phyloP scores from a whole-genome alignment of 2,888 invertebrate species.

The Myopa testacea region DNA sequence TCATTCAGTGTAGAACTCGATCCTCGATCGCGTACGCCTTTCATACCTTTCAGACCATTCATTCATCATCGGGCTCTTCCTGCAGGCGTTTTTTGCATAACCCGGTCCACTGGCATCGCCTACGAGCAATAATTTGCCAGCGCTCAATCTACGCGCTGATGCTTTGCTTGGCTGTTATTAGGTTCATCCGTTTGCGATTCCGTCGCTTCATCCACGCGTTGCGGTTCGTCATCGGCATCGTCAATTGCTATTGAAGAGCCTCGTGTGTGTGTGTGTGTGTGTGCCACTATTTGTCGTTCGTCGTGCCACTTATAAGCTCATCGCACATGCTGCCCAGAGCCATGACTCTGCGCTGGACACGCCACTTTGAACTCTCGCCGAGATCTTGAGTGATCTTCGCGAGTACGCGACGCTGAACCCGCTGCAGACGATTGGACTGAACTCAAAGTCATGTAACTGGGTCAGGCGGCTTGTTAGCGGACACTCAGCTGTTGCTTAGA shows the following conservation, averaged over 20 bases:
- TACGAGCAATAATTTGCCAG: constrained; percentile 29
- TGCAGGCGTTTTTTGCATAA: not conserved
- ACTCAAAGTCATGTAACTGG: constrained; percentile 20
- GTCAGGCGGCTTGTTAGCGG: constrained; percentile 22
- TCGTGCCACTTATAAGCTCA: not conserved
- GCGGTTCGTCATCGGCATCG: not conserved
- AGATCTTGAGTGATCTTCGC: constrained; percentile 19
- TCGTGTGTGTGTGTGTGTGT: not conserved
- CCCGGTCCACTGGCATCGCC: constrained; percentile 28
- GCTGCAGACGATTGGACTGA: not conserved
- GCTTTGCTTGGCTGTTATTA: constrained; percentile 4
- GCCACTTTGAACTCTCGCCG: not conserved
- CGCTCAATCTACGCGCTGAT: constrained; percentile 1
- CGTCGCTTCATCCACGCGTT: constrained; percentile 1
- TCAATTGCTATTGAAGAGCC: constrained; percentile 5
- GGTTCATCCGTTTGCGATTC: constrained; percentile 37
- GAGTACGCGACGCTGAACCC: constrained; percentile 2
- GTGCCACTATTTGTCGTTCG: constrained; percentile 26
- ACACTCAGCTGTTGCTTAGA: not conserved
- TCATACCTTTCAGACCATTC: not conserved
- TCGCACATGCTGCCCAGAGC: not conserved
- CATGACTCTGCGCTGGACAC: not conserved
- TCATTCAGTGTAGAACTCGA: constrained; percentile 1
- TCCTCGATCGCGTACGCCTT: not conserved
- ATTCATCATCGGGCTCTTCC: not conserved